Conservation (phyloP, 2,797 vertebrate genomes). For the Spatula versicolor region DNA sequence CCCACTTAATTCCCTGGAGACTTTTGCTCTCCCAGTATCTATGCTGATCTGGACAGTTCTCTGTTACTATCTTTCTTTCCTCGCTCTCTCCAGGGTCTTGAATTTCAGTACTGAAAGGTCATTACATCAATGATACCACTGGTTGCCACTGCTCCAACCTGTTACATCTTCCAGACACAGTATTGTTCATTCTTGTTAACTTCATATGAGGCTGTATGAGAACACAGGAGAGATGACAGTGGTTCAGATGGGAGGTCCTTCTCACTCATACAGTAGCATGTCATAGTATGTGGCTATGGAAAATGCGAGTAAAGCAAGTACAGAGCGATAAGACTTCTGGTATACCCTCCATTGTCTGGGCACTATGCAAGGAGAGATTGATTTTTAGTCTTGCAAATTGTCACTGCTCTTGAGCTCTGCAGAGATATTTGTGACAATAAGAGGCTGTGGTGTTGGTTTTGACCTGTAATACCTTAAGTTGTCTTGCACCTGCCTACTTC, state of each 20-base stretch:
- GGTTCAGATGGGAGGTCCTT: not conserved
- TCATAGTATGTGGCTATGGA: not conserved
- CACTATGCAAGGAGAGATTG: not conserved
- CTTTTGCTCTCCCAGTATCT: not conserved
- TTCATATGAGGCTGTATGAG: not conserved
- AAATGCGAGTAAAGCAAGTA: not conserved
- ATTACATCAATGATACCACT: not conserved
- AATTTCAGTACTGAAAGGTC: not conserved
- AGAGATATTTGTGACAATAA: not conserved
- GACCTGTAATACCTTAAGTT: not conserved
- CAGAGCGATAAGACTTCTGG: not conserved
- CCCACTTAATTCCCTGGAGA: not conserved
- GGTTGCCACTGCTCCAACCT: not conserved
- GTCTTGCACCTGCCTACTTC: not conserved
- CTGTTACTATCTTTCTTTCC: not conserved
- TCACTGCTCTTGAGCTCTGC: not conserved
- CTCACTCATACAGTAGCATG: rapidly evolving
- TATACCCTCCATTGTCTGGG: not conserved
- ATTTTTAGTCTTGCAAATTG: not conserved
- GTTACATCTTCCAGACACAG: not conserved
- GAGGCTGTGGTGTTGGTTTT: not conserved
- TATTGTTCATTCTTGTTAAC: not conserved
- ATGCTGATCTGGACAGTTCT: not conserved
- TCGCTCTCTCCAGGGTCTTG: not conserved
- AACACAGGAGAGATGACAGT: not conserved